Evolutionary conservation across 2,888 invertebrate genomes (phyloP).

Genomic region (Celastrina argiolus): DNA sequence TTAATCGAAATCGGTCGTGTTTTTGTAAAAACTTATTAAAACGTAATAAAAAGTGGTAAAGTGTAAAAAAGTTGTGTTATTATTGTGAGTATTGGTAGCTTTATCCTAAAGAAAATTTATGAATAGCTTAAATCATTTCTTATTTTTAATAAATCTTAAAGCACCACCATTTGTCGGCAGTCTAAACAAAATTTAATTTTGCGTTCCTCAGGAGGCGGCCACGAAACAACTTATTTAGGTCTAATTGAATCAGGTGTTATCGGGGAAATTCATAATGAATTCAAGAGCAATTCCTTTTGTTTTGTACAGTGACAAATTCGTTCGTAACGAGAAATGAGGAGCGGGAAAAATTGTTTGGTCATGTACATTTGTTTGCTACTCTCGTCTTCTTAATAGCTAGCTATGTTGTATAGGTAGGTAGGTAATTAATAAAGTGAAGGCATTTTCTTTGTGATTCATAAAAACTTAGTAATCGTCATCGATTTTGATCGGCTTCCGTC

Average conservation of each 20-base stretch:
- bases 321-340: conserved; percentile 22
- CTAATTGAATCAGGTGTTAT: conserved; percentile 42
- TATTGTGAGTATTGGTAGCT: no score
- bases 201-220: conserved; percentile 31
- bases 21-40: no score
- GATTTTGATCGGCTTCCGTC: no score
- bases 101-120: no score
- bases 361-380: conserved; percentile 6
- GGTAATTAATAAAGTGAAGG: no score
- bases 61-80: no score
- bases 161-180: conserved; percentile 27
- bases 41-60: no score
- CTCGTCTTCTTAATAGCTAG: not conserved
- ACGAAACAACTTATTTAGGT: conserved; percentile 35
- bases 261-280: conserved; percentile 38
- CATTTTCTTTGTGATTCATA: no score
- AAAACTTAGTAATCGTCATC: no score
- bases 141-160: conserved; percentile 28
- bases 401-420: no score
- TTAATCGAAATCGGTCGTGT: no score
- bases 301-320: conserved; percentile 32
- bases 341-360: conserved; percentile 5
- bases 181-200: conserved; percentile 39
- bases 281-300: conserved; percentile 31
- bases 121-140: conserved; percentile 24